Evolutionary conservation across 2,888 invertebrate species (phyloP).

Genomic region (Blastobasis lacticolella): DNA sequence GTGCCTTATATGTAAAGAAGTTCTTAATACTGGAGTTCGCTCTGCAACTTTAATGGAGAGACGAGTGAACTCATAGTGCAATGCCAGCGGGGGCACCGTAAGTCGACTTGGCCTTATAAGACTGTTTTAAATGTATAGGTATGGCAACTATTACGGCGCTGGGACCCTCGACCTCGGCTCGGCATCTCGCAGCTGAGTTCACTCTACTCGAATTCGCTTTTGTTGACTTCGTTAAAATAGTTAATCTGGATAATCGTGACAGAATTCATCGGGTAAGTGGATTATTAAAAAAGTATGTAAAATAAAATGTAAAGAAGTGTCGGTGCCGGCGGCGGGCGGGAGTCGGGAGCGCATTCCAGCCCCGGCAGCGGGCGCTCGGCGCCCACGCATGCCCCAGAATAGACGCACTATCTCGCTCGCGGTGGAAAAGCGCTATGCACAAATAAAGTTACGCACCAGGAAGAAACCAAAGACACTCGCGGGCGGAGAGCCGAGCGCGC

Average conservation of each 20-base stretch:
- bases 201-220: slow-evolving; percentile 13
- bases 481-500: slow-evolving; percentile 32
- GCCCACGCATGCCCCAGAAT: slow-evolving; percentile 53
- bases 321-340: slow-evolving; percentile 17
- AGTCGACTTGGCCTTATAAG: too few relatives aligned
- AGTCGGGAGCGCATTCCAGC: slow-evolving; percentile 30
- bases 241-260: slow-evolving; percentile 16
- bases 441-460: slow-evolving; percentile 58
- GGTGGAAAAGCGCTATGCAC: slow-evolving; percentile 64
- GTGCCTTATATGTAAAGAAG: slow-evolving; percentile 66
- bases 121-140: too few relatives aligned
- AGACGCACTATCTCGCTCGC: slow-evolving; percentile 59
- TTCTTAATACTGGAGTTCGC: slow-evolving; percentile 58
- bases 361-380: slow-evolving; percentile 27
- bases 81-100: slow-evolving; percentile 13
- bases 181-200: slow-evolving; percentile 22
- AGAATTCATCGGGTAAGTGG: slow-evolving; percentile 27
- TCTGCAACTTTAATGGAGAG: slow-evolving; percentile 50
- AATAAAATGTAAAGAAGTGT: slow-evolving; percentile 11
- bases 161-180: slow-evolving; percentile 17
- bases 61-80: slow-evolving; percentile 38
- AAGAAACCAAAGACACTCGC: slow-evolving; percentile 57
- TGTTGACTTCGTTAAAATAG: too few relatives aligned
- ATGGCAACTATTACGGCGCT: slow-evolving; percentile 3
- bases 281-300: slow-evolving; percentile 35